These are phyloP conservation scores for Ormyrus rosae DNA, from an alignment of 2,888 invertebrate species.

Conservation along the genomic window DNA sequence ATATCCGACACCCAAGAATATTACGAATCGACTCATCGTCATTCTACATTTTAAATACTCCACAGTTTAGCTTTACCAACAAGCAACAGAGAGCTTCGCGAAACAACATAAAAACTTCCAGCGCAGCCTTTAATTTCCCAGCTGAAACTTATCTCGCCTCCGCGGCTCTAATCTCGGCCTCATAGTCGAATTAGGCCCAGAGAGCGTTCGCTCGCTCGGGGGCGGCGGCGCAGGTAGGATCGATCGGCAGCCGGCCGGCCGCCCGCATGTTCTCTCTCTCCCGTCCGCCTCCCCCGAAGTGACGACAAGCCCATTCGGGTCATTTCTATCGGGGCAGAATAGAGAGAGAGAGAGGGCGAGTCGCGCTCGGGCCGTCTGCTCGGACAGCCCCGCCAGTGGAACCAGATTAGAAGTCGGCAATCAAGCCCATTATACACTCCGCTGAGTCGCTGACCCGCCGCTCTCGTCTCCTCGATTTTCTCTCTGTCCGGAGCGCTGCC, in stretches of 20 bases:
- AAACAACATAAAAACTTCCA: no score
- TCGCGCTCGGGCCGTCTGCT: conserved; percentile 45
- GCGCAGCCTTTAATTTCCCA: no score
- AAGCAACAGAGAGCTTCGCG: no score
- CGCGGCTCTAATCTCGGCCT: no score
- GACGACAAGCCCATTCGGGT: conserved; percentile 46
- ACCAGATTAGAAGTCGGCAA: conserved; percentile 74
- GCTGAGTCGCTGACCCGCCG: conserved; percentile 68
- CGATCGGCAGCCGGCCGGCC: not conserved
- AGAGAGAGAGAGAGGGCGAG: conserved; percentile 42
- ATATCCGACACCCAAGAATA: no score
- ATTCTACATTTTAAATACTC: no score
- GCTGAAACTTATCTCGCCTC: no score
- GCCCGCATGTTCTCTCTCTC: conserved; percentile 16
- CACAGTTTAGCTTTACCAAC: no score
- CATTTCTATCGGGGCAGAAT: conserved; percentile 29
- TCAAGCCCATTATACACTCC: conserved; percentile 75
- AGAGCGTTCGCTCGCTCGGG: no score
- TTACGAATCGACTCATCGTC: no score
- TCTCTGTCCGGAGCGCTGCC: conserved; percentile 57
- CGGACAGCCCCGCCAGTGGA: conserved; percentile 67
- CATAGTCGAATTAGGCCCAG: conserved; percentile 7
- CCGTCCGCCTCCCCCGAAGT: conserved; percentile 15
- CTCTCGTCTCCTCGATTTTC: conserved; percentile 28
- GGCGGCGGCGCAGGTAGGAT: not conserved